phyloP scores from a whole-genome alignment of 2,113 vertebrate genomes.

The Nanorana parkeri region DNA sequence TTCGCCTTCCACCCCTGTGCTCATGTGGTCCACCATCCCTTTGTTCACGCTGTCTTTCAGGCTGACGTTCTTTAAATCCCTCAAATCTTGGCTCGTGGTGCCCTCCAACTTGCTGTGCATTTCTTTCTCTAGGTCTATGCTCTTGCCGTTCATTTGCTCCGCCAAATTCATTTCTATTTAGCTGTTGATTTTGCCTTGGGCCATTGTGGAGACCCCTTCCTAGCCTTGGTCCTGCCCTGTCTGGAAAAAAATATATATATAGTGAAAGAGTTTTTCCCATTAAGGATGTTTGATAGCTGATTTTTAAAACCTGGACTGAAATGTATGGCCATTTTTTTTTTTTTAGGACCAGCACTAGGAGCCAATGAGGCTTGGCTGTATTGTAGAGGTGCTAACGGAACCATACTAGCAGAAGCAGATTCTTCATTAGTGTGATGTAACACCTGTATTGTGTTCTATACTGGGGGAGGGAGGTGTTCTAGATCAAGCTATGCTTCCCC shows the following conservation, averaged over 20 bases:
- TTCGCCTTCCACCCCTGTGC: conserved; percentile 61
- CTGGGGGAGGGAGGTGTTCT: too few species aligned
- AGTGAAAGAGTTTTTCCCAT: background rate
- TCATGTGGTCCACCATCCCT: conserved; percentile 58
- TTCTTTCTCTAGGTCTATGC: conserved; percentile 37
- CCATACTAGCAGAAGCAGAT: too few species aligned
- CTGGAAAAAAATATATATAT: background rate
- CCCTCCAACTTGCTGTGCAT: conserved; percentile 59
- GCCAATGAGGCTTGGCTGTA: too few species aligned
- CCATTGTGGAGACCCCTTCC: background rate
- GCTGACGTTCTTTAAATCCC: conserved; percentile 35
- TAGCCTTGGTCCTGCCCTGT: background rate
- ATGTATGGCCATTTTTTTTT: too few species aligned
- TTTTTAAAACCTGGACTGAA: background rate
- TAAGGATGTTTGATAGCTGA: background rate
- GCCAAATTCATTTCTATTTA: background rate
- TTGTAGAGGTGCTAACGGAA: too few species aligned
- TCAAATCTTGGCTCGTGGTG: conserved; percentile 39
- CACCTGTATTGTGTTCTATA: too few species aligned
- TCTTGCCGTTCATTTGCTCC: conserved; percentile 19
- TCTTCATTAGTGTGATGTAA: too few species aligned
- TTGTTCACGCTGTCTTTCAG: conserved; percentile 51
- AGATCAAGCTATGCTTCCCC: too few species aligned
- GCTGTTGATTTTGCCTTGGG: conserved; percentile 3
- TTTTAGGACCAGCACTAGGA: too few species aligned